Percentiles rank a stretch among this genome's conserved stretches.
These are phyloP conservation scores for Alethe castanea DNA, from an alignment of 2,113 vertebrate species.

Conservation along the genomic window DNA sequence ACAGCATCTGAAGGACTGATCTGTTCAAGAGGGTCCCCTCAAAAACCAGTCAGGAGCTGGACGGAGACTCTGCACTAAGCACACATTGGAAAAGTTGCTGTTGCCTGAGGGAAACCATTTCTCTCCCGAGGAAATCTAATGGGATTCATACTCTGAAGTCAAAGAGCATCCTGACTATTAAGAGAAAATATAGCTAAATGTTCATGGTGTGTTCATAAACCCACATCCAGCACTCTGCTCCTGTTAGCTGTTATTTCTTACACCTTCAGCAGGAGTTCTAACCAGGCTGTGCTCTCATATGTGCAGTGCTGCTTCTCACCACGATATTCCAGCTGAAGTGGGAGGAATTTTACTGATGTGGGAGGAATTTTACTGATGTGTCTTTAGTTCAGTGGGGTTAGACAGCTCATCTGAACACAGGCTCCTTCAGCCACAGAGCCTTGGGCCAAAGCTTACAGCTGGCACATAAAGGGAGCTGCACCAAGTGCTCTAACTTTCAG, in stretches of 20 bases:
- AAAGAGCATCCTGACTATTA: neutral
- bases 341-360: neutral
- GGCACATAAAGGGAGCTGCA: neutral
- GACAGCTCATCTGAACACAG: rapidly evolving
- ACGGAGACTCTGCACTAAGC: neutral
- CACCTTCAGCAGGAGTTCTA: neutral
- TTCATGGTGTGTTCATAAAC: neutral
- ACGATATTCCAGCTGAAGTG: neutral
- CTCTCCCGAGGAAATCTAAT: neutral
- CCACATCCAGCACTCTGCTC: neutral
- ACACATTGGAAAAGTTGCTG: neutral
- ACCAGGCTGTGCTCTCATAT: neutral
- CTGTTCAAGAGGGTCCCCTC: neutral
- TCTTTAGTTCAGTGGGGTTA: neutral
- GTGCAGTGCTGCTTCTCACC: neutral
- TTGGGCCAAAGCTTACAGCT: neutral
- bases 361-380: neutral
- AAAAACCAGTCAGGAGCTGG: neutral
- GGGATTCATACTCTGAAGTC: neutral
- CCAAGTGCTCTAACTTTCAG: neutral
- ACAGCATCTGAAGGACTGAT: neutral
- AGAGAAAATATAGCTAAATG: neutral
- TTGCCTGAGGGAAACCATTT: neutral
- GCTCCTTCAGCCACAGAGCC: neutral
- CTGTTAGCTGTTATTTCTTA: neutral